Base-by-base conservation (phyloP, 2,888 invertebrate species). In the Apamea monoglypha region DNA sequence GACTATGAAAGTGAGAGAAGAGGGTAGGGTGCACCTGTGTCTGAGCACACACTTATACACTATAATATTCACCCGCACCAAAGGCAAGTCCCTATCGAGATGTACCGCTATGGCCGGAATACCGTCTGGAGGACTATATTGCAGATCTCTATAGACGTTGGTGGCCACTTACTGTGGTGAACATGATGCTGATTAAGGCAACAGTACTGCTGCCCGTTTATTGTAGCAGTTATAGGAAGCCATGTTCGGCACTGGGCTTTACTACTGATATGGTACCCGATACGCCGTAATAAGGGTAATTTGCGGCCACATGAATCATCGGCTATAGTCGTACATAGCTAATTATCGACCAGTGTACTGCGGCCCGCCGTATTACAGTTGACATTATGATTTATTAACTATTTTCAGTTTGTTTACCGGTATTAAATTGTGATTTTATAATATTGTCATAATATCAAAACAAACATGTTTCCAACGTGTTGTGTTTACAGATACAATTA, bases 291-390 rank as follows among this genome's bases (percentile, higher is more conserved):
- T 73, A 74, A 66, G 66, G 71, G 61, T 73, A 82, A 78, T 84
- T 82, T 78, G 86, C 63, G 61, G 74, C 25, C 53, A 40, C 44
- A 84, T 84, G 86, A 75, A 82, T 84, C 73, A 85, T 74, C 5
- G 50, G n/a, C 61, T 64, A 29, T 78, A 29, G 40, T 12, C n/a
- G 47, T 66, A 66, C 64, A 72, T 63, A 83, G 70, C 72, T 84
- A 86, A 83, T 86, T 86, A 82, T 64, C 40, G 29, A 78, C 47
- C 68, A 29, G 50, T 67, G 61, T 32, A 70, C 21, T 44, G 36
- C 25, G 16, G 2, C 18, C 59, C 44, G 16, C 18, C 8, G 32
- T 74, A 80, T 67, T 56, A 85, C 18, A 69, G 53, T 70, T 69
- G 72, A 61, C 64, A 85, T 56, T 73, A 32, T 81, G 66, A 83